Evolutionary conservation across 2,113 vertebrate genomes (phyloP).

Genomic region (Hyla sarda): DNA sequence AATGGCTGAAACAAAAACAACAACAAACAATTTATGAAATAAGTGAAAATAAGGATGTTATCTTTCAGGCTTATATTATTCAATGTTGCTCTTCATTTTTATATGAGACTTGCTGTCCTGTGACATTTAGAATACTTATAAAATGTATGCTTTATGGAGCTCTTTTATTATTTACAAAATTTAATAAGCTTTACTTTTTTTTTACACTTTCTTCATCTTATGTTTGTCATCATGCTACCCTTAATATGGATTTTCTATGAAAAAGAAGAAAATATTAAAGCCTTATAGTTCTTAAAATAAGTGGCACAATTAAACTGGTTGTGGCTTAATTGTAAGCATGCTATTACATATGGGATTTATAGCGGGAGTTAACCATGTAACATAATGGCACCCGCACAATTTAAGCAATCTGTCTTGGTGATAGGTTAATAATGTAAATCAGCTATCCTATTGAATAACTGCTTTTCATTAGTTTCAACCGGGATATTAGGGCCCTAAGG

Average conservation of each 20-base stretch:
- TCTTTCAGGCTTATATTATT: too few species aligned
- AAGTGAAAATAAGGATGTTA: too few species aligned
- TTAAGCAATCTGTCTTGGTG: constrained; percentile 46
- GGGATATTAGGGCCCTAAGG: constrained; percentile 31
- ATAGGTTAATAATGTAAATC: constrained; percentile 55
- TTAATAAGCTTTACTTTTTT: neutral
- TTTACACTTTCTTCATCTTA: neutral
- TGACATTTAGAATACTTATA: neutral
- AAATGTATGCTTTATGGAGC: neutral
- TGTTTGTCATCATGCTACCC: neutral
- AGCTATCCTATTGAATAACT: constrained; percentile 52
- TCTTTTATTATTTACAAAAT: neutral
- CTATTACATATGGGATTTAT: constrained; percentile 39
- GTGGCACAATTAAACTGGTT: constrained; percentile 1
- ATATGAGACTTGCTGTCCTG: neutral
- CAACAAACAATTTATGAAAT: too few species aligned
- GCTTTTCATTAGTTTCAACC: constrained; percentile 53
- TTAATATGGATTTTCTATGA: constrained; percentile 34
- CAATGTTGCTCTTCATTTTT: neutral
- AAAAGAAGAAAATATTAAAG: neutral
- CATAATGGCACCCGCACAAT: constrained; percentile 41
- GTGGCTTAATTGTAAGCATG: constrained; percentile 27
- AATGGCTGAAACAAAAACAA: neutral
- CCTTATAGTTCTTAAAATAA: constrained; percentile 25
- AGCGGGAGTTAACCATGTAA: constrained; percentile 13